Evolutionary conservation across 2,797 vertebrate genomes (phyloP).

Genomic region (Chromobotia macracanthus): DNA sequence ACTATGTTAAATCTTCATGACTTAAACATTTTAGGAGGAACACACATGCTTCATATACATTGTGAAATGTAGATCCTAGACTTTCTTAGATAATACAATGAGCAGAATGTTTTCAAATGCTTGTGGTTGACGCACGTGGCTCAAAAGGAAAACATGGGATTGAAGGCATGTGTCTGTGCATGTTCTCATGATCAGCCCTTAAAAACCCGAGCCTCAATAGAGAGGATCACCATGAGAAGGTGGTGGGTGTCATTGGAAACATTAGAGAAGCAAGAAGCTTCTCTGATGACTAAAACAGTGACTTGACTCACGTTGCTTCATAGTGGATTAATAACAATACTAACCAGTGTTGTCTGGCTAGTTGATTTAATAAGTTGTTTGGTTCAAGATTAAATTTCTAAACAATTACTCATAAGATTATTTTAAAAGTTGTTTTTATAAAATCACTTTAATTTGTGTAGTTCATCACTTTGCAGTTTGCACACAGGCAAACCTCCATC

Average conservation of each 20-base stretch:
- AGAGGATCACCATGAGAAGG: slow-evolving; percentile 61
- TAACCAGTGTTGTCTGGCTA: not conserved
- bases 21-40: too few species aligned
- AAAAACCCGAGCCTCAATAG: slow-evolving; percentile 25
- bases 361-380: not conserved
- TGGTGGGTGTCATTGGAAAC: slow-evolving; percentile 55
- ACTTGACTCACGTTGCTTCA: too few species aligned
- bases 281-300: not conserved
- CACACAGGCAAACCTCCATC: slow-evolving; percentile 30
- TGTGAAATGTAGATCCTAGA: slow-evolving; percentile 3
- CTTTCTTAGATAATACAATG: not conserved
- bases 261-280: slow-evolving; percentile 34
- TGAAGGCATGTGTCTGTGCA: slow-evolving; percentile 69
- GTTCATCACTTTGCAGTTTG: slow-evolving; percentile 60
- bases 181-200: slow-evolving; percentile 73
- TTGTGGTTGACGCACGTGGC: slow-evolving; percentile 55
- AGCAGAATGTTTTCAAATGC: slow-evolving; percentile 4
- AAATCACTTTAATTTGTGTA: slow-evolving; percentile 52
- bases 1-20: too few species aligned
- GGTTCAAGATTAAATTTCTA: not conserved
- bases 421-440: slow-evolving; percentile 22
- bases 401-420: not conserved
- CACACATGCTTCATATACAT: too few species aligned
- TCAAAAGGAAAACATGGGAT: slow-evolving; percentile 66
- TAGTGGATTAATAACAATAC: not conserved